Base-by-base conservation (phyloP, 1,140 invertebrate genomes). In the Cydia fagiglandana region DNA sequence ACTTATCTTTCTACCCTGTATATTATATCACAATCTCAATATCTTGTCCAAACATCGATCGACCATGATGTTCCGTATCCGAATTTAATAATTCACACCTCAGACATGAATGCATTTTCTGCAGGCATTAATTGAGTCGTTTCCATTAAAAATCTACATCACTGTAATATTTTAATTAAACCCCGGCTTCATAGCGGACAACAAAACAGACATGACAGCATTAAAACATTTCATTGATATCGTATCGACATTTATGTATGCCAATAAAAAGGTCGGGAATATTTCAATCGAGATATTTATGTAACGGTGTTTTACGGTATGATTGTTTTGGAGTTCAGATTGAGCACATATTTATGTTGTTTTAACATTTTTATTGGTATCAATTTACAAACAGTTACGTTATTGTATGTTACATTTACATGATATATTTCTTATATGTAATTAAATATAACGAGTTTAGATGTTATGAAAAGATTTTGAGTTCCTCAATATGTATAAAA, bases 131-230 rank as follows among this genome's bases (percentile, higher is more conserved):
- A 34, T 34, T 0, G 45, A 47, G 50, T 17, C 66, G 4, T 9
- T 70, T 70, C 66, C 66, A 70, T 68, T 0, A 41, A 30, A 15
- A 5, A 45, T 70, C n/a, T 41, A 70, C n/a, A 41, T 70, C 34
- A 4, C 0, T 45, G 66, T 70, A 7, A 70, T 70, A 70, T 70
- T 70, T 68, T 70, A 70, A 70, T 70, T 70, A 70, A 70, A 45
- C n/a, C 64, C 66, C 17, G 34, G 17, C 66, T 68, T 68, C 30
- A 28, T n/a, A 17, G 38, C 66, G 17, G 56, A 38, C 66, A 70
- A 70, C 12, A 38, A 5, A 66, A 38, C 66, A 17, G 4, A 70
- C 34, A 70, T 38, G 28, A 17, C 34, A 17, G 4, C 34, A 30
- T 70, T 41, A 41, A 17, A 38, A 70, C 38, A 70, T 70, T 70